Evolutionary conservation across 2,888 invertebrate species (phyloP).

Genomic region (Argyra leucocephala): DNA sequence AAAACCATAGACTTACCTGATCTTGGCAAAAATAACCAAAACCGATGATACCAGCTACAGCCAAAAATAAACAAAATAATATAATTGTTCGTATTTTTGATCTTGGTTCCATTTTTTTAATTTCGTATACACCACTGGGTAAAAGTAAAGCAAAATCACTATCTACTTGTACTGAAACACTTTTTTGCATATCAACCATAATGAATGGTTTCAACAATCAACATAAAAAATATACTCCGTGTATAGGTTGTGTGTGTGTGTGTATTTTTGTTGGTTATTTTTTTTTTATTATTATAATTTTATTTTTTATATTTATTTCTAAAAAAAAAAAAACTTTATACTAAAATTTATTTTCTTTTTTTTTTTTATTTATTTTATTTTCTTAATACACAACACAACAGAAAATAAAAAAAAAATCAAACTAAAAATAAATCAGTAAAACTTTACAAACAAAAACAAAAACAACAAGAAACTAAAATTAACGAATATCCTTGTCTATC

Average conservation of each 20-base stretch:
- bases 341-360: no score
- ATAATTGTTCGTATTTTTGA: slow-evolving; percentile 70
- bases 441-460: no score
- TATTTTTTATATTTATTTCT: no score
- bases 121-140: slow-evolving; percentile 69
- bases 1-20: slow-evolving; percentile 66
- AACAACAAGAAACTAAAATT: no score
- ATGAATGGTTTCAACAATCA: slow-evolving; percentile 13
- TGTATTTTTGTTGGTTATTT: neutral
- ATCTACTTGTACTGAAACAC: slow-evolving; percentile 75
- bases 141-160: slow-evolving; percentile 71
- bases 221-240: neutral
- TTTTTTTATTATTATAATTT: no score
- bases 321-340: no score
- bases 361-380: no score
- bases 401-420: no score
- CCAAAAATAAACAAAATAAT: slow-evolving; percentile 70
- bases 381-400: no score
- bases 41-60: slow-evolving; percentile 76
- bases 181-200: slow-evolving; percentile 53
- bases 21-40: slow-evolving; percentile 86
- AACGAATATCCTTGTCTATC: no score
- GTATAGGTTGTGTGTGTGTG: no score
- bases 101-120: slow-evolving; percentile 77
- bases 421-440: no score